Conservation (phyloP, 1,140 invertebrate genomes). For the Anastrepha ludens region DNA sequence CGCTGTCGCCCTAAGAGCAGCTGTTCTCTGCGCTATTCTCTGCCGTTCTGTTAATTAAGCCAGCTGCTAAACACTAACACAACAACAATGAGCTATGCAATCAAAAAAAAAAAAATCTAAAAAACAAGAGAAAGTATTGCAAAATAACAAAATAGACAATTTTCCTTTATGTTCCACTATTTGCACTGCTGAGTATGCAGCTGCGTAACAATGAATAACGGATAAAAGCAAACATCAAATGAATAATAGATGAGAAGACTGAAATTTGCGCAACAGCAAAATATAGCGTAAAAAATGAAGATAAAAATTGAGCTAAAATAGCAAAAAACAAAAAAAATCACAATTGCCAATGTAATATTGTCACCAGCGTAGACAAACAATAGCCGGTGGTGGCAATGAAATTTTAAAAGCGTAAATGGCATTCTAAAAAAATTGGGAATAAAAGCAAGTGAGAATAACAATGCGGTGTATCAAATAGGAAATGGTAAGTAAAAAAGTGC, state of each 20-base stretch:
- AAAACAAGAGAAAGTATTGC: not conserved
- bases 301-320: not conserved
- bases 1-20: not conserved
- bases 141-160: conserved; percentile 11
- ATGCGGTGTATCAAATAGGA: too few relatives aligned
- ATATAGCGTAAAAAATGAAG: not conserved
- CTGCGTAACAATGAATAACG: conserved; percentile 41
- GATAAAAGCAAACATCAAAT: conserved; percentile 20
- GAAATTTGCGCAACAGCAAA: not conserved
- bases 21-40: not conserved
- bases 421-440: too few relatives aligned
- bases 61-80: conserved; percentile 3
- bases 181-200: conserved; percentile 30
- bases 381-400: conserved; percentile 8
- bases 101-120: not conserved
- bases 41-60: conserved; percentile 29
- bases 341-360: conserved; percentile 7
- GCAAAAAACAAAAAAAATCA: not conserved
- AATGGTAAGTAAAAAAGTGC: too few relatives aligned
- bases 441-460: too few relatives aligned
- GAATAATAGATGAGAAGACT: conserved; percentile 40
- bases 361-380: conserved; percentile 4
- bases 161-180: not conserved
- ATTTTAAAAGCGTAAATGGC: not conserved
- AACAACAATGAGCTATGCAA: conserved; percentile 21